Evolutionary conservation across 2,888 invertebrate species (phyloP).

Genomic region (Diloba caeruleocephala): DNA sequence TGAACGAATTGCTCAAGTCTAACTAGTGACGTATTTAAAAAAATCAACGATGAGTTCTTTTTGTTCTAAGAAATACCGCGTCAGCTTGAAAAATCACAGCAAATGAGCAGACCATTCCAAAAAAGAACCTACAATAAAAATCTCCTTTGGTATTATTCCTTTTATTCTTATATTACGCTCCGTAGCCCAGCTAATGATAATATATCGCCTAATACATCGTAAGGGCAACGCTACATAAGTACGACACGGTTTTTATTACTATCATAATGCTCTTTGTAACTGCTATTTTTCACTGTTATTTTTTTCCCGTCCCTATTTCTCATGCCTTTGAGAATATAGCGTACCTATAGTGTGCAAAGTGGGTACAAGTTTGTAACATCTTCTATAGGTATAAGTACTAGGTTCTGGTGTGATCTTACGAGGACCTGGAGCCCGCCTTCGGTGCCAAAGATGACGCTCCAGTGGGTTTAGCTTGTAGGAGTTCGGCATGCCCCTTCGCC

Average conservation of each 20-base stretch:
- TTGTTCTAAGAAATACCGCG: background rate
- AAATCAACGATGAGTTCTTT: too few relatives aligned
- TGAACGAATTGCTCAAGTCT: too few relatives aligned
- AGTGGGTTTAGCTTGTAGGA: too few relatives aligned
- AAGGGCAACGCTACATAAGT: constrained; percentile 28
- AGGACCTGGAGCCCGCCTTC: too few relatives aligned
- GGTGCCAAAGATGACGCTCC: too few relatives aligned
- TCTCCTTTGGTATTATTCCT: constrained; percentile 16
- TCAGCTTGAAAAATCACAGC: constrained; percentile 10
- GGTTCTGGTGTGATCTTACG: too few relatives aligned
- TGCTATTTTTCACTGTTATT: constrained; percentile 44
- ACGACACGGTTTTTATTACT: constrained; percentile 44
- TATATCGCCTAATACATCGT: constrained; percentile 40
- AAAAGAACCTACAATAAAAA: constrained; percentile 34
- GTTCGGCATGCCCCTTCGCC: too few relatives aligned
- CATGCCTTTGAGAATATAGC: constrained; percentile 2
- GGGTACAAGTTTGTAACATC: background rate
- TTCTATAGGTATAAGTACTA: background rate
- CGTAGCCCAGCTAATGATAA: constrained; percentile 43
- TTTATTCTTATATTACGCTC: constrained; percentile 39
- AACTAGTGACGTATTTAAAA: too few relatives aligned
- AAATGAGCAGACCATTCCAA: constrained; percentile 3
- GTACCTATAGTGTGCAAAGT: constrained; percentile 1
- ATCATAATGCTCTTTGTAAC: constrained; percentile 43
- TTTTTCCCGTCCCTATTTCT: constrained; percentile 35